A percentile compares a stretch with the other conserved stretches of the same genome.
These are phyloP conservation scores for Periparus ater DNA, from an alignment of 2,797 vertebrate genomes.

Conservation along the genomic window DNA sequence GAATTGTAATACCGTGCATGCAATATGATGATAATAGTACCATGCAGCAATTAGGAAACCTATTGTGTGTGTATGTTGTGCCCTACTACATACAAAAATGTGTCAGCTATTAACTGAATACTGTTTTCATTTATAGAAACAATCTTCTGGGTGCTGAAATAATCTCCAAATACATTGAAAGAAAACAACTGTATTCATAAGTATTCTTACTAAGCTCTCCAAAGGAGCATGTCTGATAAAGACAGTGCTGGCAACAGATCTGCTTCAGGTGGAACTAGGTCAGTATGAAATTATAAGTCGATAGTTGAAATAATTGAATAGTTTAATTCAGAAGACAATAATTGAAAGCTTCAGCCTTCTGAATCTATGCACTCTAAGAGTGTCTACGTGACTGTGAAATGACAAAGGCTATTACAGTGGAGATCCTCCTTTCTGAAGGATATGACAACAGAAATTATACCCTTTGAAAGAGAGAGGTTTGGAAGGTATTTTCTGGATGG, in stretches of 20 bases:
- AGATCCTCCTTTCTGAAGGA: not conserved
- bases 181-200: not conserved
- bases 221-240: not conserved
- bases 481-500: not conserved
- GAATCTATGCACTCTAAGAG: not conserved
- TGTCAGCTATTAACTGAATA: conserved; percentile 11
- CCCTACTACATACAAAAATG: not conserved
- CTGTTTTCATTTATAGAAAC: not conserved
- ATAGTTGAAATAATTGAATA: not conserved
- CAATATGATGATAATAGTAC: not conserved
- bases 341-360: not conserved
- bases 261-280: conserved; percentile 6
- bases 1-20: not conserved
- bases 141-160: not conserved
- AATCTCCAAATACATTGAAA: not conserved
- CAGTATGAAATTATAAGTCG: not conserved
- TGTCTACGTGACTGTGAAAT: not conserved
- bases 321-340: not conserved
- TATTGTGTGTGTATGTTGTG: not conserved
- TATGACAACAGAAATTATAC: not conserved
- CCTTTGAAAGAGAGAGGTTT: not conserved
- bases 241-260: not conserved
- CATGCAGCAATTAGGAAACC: conserved; percentile 1
- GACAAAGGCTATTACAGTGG: not conserved
- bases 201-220: not conserved